Evolutionary conservation across 1,140 invertebrate species (phyloP).

Genomic region (fruit fly (Drosophila melanogaster)): Release_6_plus_ISO1_MT NT_033779.5:14446001-14446500

Average conservation of each 20-base stretch:
- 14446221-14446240: background rate
- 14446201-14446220: slow-evolving; percentile 8
- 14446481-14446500: slow-evolving; percentile 67
- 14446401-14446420: slow-evolving; percentile 83
- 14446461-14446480: slow-evolving; percentile 11
- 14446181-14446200: slow-evolving; percentile 42
- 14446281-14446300: slow-evolving; percentile 71
- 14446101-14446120: slow-evolving; percentile 77
- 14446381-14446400: slow-evolving; percentile 58
- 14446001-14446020: slow-evolving; percentile 5
- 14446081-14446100: slow-evolving; percentile 43
- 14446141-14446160: slow-evolving; percentile 84
- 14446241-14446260: slow-evolving; percentile 41
- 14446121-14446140: slow-evolving; percentile 85
- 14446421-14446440: slow-evolving; percentile 83
- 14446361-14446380: slow-evolving; percentile 7
- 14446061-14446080: slow-evolving; percentile 37
- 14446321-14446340: slow-evolving; percentile 84
- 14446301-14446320: slow-evolving; percentile 84
- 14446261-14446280: slow-evolving; percentile 69
- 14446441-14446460: slow-evolving; percentile 51
- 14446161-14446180: slow-evolving; percentile 55
- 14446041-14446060: slow-evolving; percentile 60
- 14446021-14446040: slow-evolving; percentile 48
- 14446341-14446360: slow-evolving; percentile 69